Base-by-base conservation (phyloP, 2,113 vertebrate species). In the Sphaerodactylus townsendi region DNA sequence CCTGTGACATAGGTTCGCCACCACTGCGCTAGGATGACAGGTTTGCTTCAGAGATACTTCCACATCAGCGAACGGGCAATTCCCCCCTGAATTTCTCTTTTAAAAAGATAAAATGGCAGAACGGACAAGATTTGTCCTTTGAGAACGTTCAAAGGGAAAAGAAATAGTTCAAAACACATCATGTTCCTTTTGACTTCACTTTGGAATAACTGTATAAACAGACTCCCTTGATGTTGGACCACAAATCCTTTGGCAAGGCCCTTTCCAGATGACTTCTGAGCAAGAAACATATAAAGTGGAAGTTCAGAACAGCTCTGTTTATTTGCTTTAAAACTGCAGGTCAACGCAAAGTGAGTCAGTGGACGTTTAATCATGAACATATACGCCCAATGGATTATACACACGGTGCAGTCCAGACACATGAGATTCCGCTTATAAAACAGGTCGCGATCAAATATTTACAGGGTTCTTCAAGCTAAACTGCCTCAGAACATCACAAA, bases 391-490 rank as follows among this genome's bases (percentile, higher is more conserved):
- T 33, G 33, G 35, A 53, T 81, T 68, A 53, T 41, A 37, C 15
- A 50, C n/a, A 2, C 64, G 10, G 21, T 81, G 79, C 46, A 70
- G 66, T 68, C 79, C 44, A 53, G 66, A 81, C 33, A 19, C 65
- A 15, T 37, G 53, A 70, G 23, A 69, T 33, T n/a, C 66, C 10
- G 11, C 4, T 0, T 66, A 69, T 53, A 69, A 81, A 70, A 70
- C 65, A 56, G 69, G 46, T 65, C 50, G 53, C 70, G 46, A 81
- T 39, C 79, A 37, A 69, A 81, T 70, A 81, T 70, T 81, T 69
- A 81, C 9, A 70, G 65, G 5, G 46, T 81, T 41, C 39, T 44
- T 39, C 23, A 39, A 66, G 46, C 33, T 1, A 5, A 70, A 70
- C 39, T 81, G 65, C 50, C 66, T 39, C 65, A 70, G 79, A 69